Conservation (phyloP, 2,888 invertebrate genomes). For the Deroplatys truncata region DNA sequence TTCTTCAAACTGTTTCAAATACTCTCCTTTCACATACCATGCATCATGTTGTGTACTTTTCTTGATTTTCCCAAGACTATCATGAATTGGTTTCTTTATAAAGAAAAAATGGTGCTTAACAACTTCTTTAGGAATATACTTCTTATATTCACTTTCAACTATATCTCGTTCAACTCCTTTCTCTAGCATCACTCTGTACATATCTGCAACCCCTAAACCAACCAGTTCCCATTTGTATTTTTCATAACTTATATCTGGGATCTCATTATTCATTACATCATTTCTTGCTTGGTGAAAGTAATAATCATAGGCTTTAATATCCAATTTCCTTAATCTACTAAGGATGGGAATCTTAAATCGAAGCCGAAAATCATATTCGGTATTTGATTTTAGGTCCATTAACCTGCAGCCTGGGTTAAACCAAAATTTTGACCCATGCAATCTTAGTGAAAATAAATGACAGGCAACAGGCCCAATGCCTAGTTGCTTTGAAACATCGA, state of each 20-base stretch:
- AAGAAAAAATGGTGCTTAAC: constrained; percentile 67
- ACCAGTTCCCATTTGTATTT: constrained; percentile 72
- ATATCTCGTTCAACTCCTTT: constrained; percentile 61
- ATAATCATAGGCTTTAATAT: constrained; percentile 75
- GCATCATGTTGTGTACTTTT: constrained; percentile 52
- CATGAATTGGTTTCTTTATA: constrained; percentile 69
- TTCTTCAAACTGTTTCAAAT: constrained; percentile 73
- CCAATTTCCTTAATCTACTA: constrained; percentile 59
- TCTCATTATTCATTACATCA: constrained; percentile 75
- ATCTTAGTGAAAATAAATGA: constrained; percentile 71
- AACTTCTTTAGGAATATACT: constrained; percentile 77
- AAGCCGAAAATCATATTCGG: constrained; percentile 64
- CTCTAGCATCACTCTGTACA: constrained; percentile 80
- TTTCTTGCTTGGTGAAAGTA: constrained; percentile 79
- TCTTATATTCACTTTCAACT: constrained; percentile 74
- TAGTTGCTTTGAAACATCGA: constrained; percentile 64
- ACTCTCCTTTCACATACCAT: constrained; percentile 70
- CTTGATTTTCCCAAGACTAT: constrained; percentile 56
- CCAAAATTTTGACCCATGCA: constrained; percentile 62
- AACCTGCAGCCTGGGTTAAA: constrained; percentile 60
- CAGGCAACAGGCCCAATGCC: constrained; percentile 72
- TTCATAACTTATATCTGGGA: constrained; percentile 75
- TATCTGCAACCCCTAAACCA: constrained; percentile 82
- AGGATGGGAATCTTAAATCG: constrained; percentile 71
- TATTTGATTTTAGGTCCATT: constrained; percentile 50